These are phyloP conservation scores for Pithys albifrons DNA, from an alignment of 2,113 vertebrate genomes.

Conservation along the genomic window DNA sequence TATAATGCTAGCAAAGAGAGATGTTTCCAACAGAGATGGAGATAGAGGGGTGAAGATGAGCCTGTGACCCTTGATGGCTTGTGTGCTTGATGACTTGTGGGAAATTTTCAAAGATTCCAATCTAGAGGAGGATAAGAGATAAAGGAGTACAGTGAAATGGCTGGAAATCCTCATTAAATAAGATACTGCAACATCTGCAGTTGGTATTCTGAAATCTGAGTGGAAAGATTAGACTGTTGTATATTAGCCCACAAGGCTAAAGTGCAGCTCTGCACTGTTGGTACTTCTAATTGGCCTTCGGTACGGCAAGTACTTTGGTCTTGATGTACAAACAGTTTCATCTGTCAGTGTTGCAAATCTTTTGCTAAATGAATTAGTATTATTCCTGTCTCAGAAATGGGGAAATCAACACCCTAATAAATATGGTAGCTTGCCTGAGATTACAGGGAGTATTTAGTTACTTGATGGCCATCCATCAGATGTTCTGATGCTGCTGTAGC, in stretches of 20 bases:
- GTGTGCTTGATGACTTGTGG: background rate
- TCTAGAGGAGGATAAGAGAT: constrained; percentile 49
- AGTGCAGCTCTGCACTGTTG: constrained; percentile 27
- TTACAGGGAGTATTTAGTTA: background rate
- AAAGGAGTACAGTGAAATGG: constrained; percentile 15
- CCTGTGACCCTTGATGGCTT: background rate
- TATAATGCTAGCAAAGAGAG: background rate
- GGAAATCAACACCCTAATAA: background rate
- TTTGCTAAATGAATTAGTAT: background rate
- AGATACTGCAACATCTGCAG: constrained; percentile 59
- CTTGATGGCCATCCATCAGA: background rate
- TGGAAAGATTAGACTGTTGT: constrained; percentile 52
- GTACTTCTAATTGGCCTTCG: background rate
- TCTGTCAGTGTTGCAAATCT: background rate
- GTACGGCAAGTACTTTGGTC: background rate
- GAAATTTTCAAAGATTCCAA: constrained; percentile 52
- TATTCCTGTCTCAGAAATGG: background rate
- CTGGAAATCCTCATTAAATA: constrained; percentile 63
- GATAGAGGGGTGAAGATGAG: background rate
- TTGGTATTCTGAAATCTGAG: constrained; percentile 48
- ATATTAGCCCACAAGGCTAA: constrained; percentile 42
- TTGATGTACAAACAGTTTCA: constrained; percentile 14
- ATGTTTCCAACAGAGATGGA: background rate
- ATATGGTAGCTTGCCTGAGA: background rate
- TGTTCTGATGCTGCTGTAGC: background rate